phyloP scores from a whole-genome alignment of 2,797 vertebrate genomes.

The Siniperca scherzeri region DNA sequence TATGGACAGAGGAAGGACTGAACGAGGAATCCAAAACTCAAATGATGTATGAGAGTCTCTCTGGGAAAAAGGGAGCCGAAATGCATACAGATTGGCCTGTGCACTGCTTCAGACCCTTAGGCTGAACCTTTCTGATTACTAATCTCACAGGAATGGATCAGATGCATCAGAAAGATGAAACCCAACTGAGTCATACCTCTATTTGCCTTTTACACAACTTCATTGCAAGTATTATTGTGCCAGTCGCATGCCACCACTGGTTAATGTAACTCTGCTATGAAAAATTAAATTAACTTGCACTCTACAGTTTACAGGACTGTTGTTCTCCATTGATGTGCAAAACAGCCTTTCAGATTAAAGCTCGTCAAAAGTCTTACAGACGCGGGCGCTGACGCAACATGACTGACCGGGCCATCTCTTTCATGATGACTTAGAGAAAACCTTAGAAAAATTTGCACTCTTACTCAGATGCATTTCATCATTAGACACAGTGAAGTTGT shows the following conservation, averaged over 20 bases:
- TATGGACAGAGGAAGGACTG: constrained; percentile 1
- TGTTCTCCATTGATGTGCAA: background rate
- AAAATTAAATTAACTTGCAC: background rate
- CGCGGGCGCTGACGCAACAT: constrained; percentile 15
- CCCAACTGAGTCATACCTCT: constrained; percentile 14
- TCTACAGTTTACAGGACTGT: constrained; percentile 3
- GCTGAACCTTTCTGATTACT: constrained; percentile 8
- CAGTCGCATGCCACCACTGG: background rate
- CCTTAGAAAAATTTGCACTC: constrained; percentile 18
- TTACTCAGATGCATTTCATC: constrained; percentile 37
- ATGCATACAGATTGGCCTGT: background rate
- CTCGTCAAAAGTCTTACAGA: background rate
- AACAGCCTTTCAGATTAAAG: constrained; percentile 10
- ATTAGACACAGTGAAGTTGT: background rate
- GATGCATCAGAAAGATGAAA: constrained; percentile 8
- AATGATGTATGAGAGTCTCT: constrained; percentile 49
- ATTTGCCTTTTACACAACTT: constrained; percentile 19
- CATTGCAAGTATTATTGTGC: background rate
- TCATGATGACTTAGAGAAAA: constrained; percentile 7
- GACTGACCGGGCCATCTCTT: constrained; percentile 1
- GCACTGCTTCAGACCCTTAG: background rate
- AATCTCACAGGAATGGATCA: constrained; percentile 9
- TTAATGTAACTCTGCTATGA: constrained; percentile 2
- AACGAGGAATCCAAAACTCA: constrained; percentile 40
- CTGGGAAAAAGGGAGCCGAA: constrained; percentile 3